These are phyloP conservation scores for Beroe ovata DNA, from an alignment of 37 sponge, comb jelly and placozoan species.

Conservation along the genomic window DNA sequence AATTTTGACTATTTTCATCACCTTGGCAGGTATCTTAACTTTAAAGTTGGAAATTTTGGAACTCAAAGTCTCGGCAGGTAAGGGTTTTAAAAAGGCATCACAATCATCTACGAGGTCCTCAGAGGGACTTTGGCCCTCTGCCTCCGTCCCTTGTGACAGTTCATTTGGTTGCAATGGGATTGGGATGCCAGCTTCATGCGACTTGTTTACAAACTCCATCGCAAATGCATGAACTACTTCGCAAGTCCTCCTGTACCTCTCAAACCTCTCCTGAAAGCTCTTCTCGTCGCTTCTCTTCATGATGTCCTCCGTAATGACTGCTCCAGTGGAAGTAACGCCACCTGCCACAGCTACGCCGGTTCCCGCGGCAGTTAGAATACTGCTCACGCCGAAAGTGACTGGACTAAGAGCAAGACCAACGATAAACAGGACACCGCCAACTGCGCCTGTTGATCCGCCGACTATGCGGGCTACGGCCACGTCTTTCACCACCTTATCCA, in stretches of 20 bases:
- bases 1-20: background rate
- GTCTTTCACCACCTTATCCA: background rate
- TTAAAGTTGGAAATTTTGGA: background rate
- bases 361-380: background rate
- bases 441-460: background rate
- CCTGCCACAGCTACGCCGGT: background rate
- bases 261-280: background rate
- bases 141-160: background rate
- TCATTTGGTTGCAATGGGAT: too few relatives aligned
- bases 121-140: background rate
- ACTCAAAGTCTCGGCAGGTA: background rate
- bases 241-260: background rate
- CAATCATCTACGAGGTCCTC: too few relatives aligned
- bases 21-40: background rate
- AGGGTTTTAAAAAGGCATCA: too few relatives aligned
- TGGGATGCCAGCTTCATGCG: background rate
- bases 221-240: background rate
- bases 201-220: background rate
- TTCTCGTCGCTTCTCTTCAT: background rate
- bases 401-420: background rate
- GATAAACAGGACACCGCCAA: background rate
- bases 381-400: background rate
- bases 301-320: background rate
- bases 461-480: background rate
- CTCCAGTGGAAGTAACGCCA: background rate